These are phyloP conservation scores for Phyllopteryx taeniolatus DNA, from an alignment of 2,113 vertebrate species.

Conservation along the genomic window DNA sequence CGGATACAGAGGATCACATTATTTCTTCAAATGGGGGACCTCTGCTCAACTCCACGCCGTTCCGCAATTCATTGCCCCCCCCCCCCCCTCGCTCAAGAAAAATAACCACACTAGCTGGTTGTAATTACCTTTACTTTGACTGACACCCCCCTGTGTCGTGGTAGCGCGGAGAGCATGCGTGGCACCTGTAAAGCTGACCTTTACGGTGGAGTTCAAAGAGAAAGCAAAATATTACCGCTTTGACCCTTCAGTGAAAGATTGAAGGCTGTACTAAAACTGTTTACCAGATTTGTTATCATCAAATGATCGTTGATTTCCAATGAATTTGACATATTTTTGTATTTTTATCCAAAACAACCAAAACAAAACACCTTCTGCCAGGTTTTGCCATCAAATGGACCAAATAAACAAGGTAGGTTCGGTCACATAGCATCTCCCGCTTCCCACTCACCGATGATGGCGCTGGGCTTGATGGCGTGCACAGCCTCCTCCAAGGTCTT, in stretches of 20 bases:
- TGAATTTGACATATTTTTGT: no score
- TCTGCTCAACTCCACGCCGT: not conserved
- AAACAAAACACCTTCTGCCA: not conserved
- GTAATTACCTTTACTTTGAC: not conserved
- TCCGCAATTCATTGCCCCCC: not conserved
- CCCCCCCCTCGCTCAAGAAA: no score
- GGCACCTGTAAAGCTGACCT: slow-evolving; percentile 1
- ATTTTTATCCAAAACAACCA: no score
- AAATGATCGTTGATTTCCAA: no score
- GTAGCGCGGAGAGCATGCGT: not conserved
- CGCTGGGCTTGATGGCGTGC: slow-evolving; percentile 86
- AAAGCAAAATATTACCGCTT: slow-evolving; percentile 26
- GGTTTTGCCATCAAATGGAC: slow-evolving; percentile 13
- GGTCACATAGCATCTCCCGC: not conserved
- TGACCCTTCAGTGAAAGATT: no score
- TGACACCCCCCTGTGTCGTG: not conserved
- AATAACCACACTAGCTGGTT: not conserved
- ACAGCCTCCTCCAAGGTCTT: slow-evolving; percentile 90
- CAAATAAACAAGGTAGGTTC: slow-evolving; percentile 13
- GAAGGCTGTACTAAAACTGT: no score
- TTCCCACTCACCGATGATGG: slow-evolving; percentile 82
- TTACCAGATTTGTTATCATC: no score
- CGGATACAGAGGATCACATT: not conserved
- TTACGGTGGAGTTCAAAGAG: not conserved
- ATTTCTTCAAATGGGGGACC: not conserved